A percentile compares a stretch with the other conserved stretches of the same genome.
These are phyloP conservation scores for Scalopus aquaticus DNA, from an alignment of 2,113 vertebrate genomes.

Conservation along the genomic window DNA sequence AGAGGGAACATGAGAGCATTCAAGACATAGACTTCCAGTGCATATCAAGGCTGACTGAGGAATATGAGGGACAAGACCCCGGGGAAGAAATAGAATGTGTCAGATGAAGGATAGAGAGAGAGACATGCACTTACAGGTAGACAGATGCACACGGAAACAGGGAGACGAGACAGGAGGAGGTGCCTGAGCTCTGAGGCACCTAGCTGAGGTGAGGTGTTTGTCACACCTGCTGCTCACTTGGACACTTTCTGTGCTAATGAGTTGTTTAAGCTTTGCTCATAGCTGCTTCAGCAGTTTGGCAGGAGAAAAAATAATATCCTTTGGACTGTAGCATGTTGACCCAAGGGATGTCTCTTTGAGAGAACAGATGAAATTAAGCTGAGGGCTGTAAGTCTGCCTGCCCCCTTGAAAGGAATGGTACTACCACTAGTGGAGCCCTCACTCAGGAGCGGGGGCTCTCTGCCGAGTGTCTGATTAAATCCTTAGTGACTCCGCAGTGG, in stretches of 20 bases:
- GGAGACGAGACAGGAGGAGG: neutral
- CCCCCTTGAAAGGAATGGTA: neutral
- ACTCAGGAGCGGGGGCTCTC: neutral
- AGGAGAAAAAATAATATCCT: neutral
- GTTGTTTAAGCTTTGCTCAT: constrained; percentile 21
- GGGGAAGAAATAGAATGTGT: neutral
- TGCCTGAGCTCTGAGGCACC: neutral
- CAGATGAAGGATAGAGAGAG: neutral
- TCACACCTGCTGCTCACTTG: neutral
- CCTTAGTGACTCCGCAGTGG: neutral
- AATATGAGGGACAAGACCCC: neutral
- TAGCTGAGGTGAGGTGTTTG: neutral
- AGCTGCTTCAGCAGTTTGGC: neutral
- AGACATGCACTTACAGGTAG: neutral
- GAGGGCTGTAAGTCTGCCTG: neutral
- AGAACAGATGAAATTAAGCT: neutral
- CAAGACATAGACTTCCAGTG: neutral
- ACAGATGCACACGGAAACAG: rapidly evolving
- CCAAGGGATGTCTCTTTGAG: neutral
- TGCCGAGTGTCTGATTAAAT: neutral
- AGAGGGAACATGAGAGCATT: neutral
- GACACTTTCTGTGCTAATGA: constrained; percentile 26
- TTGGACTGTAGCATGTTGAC: neutral
- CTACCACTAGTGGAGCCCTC: neutral
- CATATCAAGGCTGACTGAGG: neutral